Percentiles rank a stretch among this genome's conserved stretches.
Evolutionary conservation across 2,113 vertebrate genomes (phyloP).

Genomic region (Riparia riparia): DNA sequence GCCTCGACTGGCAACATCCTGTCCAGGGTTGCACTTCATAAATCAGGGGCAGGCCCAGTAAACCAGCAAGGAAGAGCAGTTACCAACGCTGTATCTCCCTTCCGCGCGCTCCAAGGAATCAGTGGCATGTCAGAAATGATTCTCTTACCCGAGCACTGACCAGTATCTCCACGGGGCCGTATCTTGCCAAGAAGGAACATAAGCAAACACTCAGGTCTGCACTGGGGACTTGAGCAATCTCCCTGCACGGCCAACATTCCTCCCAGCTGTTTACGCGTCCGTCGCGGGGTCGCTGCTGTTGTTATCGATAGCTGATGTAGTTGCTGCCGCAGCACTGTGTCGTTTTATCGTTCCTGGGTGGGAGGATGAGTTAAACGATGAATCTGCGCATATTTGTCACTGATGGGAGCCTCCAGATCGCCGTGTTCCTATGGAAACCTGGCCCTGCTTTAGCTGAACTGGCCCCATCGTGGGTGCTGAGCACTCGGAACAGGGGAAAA

Average conservation of each 20-base stretch:
- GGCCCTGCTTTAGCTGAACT: constrained; percentile 38
- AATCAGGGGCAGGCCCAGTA: constrained; percentile 15
- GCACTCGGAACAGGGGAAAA: background rate
- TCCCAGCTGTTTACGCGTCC: constrained; percentile 40
- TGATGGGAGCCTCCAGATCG: background rate
- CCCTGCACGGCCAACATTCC: constrained; percentile 31
- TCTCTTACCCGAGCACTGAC: constrained; percentile 27
- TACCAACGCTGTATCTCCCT: background rate
- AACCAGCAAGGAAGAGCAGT: background rate
- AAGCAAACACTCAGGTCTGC: constrained; percentile 61
- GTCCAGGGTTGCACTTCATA: constrained; percentile 57
- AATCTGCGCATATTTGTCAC: constrained; percentile 9
- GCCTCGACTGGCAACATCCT: constrained; percentile 48
- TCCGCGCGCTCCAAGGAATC: background rate
- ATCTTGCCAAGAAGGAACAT: constrained; percentile 49
- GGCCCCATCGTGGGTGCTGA: constrained; percentile 31
- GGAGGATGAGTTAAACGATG: constrained; percentile 48
- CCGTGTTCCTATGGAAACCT: constrained; percentile 43
- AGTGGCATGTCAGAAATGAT: constrained; percentile 39
- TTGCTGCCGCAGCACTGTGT: background rate
- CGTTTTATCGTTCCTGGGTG: constrained; percentile 40
- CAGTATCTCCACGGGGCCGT: background rate
- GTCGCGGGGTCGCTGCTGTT: background rate
- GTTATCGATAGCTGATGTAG: constrained; percentile 22
- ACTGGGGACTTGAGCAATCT: constrained; percentile 51